Percentiles rank a stretch among this genome's conserved stretches.
phyloP scores from a whole-genome alignment of 1,140 invertebrate genomes.

The Cataglyphis hispanica region DNA sequence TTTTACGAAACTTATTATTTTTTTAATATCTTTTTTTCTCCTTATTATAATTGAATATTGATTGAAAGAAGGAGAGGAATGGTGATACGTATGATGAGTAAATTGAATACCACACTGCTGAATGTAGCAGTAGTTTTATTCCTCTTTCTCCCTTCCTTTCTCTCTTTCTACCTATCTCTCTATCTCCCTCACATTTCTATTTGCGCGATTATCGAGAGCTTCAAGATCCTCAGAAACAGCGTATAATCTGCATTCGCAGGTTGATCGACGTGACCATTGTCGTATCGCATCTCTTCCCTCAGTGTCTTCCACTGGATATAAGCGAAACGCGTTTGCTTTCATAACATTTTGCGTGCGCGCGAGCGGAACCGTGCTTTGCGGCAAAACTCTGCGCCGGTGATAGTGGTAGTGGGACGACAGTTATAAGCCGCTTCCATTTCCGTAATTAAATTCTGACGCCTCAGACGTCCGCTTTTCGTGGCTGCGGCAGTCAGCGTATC shows the following conservation, averaged over 20 bases:
- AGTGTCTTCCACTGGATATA: conserved; percentile 48
- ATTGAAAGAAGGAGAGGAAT: neutral
- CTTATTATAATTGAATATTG: conserved; percentile 17
- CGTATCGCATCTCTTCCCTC: conserved; percentile 53
- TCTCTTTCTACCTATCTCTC: neutral
- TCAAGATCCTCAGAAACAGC: conserved; percentile 52
- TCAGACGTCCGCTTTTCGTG: conserved; percentile 51
- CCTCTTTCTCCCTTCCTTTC: neutral
- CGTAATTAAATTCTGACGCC: conserved; percentile 67
- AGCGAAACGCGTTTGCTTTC: conserved; percentile 54
- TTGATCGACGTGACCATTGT: conserved; percentile 60
- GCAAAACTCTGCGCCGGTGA: conserved; percentile 14
- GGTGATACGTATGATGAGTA: neutral
- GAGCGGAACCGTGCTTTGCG: conserved; percentile 27
- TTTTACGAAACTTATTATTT: neutral
- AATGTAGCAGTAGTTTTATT: conserved; percentile 28
- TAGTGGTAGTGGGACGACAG: conserved; percentile 15
- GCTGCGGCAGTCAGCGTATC: conserved; percentile 49
- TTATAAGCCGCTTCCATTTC: conserved; percentile 70
- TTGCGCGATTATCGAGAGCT: conserved; percentile 30
- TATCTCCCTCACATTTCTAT: conserved; percentile 14
- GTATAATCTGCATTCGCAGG: conserved; percentile 49
- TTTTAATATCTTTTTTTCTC: conserved; percentile 4
- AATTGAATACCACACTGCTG: conserved; percentile 4
- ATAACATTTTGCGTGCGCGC: conserved; percentile 51